Base-by-base conservation (phyloP, 1,140 invertebrate genomes). In the Elymnias hypermnestra region DNA sequence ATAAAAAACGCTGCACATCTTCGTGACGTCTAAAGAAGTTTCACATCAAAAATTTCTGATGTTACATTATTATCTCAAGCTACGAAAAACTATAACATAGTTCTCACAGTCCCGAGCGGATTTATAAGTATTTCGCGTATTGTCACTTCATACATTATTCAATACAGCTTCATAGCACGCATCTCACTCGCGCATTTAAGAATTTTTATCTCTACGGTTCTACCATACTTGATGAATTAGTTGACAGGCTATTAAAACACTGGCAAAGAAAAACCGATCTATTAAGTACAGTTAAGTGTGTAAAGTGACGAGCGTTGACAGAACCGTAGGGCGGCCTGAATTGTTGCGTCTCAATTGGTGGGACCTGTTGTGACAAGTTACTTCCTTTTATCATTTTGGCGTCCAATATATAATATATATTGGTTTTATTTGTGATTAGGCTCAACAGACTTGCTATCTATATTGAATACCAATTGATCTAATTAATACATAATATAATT, bases 201-300 rank as follows among this genome's bases (percentile, higher is more conserved):
- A 29, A 43, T n/a, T 43, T 10, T 18, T 18, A 8, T 33, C 13
- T 33, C 6, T 3, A 31, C 8, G 14, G 13, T 31, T 31, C 13
- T 13, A 9, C 31, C 31, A 33, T 18, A 33, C 7, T 10, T 0
- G 31, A 9, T 10, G 2, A 2, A 9, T 5, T 29, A 29, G 13
- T 29, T 29, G 26, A 13, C 26, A 4, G 3, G 5, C 26, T 9
- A 29, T 29, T 29, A 29, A 29, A 33, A 22, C 10, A n/a, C 36
- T 13, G 19, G 23, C 14, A 23, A 41, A 42, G 29, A 33, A 60
- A 49, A 44, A 40, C 40, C 31, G 22, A 47, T 28, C 44, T 26
- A 53, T 58, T 47, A 47, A 48, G 47, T 62, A 62, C 55, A 62
- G 55, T 58, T 62, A 54, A 35, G 44, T 37, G 46, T 33, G n/a